These are phyloP conservation scores for Melanerpes aurifrons DNA, from an alignment of 2,113 vertebrate genomes.

Conservation along the genomic window DNA sequence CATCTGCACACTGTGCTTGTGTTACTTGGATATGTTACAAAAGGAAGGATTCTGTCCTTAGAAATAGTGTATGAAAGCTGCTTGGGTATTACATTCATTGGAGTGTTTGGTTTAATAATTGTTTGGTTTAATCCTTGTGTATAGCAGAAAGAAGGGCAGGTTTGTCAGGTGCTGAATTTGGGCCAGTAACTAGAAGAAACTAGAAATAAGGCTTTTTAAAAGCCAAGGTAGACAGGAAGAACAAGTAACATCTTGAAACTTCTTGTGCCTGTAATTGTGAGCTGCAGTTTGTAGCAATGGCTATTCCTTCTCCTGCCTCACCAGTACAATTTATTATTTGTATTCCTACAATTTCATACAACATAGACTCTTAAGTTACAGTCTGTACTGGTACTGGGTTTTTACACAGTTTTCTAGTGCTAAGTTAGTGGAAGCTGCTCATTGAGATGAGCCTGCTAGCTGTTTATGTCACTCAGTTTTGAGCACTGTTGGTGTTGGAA, in stretches of 20 bases:
- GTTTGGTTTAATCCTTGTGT: background rate
- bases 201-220: background rate
- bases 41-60: background rate
- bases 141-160: background rate
- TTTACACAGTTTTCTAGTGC: background rate
- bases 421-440: background rate
- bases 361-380: background rate
- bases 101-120: background rate
- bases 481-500: background rate
- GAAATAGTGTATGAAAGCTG: background rate
- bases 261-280: background rate
- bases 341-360: background rate
- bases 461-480: background rate
- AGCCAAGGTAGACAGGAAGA: background rate
- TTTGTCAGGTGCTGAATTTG: background rate
- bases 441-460: background rate
- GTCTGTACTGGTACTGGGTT: background rate
- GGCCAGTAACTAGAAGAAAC: background rate
- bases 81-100: background rate
- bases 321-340: background rate
- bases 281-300: background rate
- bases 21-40: background rate
- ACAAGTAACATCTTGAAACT: background rate
- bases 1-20: background rate
- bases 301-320: background rate